Conservation (phyloP, 2,888 invertebrate species). For the Nowickia ferox region DNA sequence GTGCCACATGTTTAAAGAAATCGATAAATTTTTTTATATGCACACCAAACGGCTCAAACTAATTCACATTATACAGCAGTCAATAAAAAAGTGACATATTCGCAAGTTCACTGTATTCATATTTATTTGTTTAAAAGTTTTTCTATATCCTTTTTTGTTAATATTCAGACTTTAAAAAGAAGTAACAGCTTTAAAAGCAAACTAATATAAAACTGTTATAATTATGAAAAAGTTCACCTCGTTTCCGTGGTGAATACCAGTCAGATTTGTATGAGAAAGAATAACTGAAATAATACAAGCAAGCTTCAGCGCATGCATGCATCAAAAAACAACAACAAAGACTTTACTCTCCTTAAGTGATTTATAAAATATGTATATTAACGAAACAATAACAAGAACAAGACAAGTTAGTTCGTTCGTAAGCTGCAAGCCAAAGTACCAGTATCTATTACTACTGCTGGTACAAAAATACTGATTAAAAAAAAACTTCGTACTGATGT, state of each 20-base stretch:
- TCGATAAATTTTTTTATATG: too few species aligned
- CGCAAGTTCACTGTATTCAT: neutral
- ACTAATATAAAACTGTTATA: constrained; percentile 23
- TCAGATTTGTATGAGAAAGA: neutral
- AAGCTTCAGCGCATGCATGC: constrained; percentile 39
- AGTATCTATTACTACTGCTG: constrained; percentile 45
- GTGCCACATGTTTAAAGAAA: too few species aligned
- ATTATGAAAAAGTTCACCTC: constrained; percentile 28
- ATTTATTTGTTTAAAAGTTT: neutral
- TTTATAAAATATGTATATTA: neutral
- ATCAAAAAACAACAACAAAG: neutral
- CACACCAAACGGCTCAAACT: too few species aligned
- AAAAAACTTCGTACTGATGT: neutral
- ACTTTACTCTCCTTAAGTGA: neutral
- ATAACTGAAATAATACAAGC: constrained; percentile 6
- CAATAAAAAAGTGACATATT: too few species aligned
- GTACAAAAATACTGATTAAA: constrained; percentile 9
- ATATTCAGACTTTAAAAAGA: neutral
- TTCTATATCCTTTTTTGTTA: neutral
- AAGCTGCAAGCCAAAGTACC: constrained; percentile 27
- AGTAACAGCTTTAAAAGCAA: constrained; percentile 5
- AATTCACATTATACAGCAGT: too few species aligned
- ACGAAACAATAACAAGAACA: neutral
- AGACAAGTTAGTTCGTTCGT: neutral
- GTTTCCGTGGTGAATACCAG: constrained; percentile 59